phyloP scores from a whole-genome alignment of 2,797 vertebrate genomes.

The Rhodeus uyekii region DNA sequence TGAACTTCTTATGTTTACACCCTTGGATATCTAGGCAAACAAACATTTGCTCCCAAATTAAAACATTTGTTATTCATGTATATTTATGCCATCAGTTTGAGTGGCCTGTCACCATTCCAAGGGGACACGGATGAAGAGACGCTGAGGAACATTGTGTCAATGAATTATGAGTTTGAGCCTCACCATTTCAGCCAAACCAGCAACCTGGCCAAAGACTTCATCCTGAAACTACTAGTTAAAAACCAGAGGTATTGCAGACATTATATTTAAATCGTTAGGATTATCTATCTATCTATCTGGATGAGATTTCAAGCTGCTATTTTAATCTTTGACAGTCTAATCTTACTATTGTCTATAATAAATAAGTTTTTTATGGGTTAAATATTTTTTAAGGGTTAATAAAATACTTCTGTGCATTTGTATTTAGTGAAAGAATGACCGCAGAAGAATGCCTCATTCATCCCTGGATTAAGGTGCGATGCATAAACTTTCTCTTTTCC shows the following conservation, averaged over 20 bases:
- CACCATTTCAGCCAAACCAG: constrained; percentile 75
- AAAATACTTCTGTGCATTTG: constrained; percentile 17
- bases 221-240: constrained; percentile 77
- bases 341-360: neutral
- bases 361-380: neutral
- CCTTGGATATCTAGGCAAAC: neutral
- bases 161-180: constrained; percentile 75
- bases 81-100: constrained; percentile 67
- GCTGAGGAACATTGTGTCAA: constrained; percentile 72
- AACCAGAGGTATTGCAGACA: constrained; percentile 61
- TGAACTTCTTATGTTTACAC: neutral
- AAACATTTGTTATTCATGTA: neutral
- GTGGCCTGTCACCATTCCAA: constrained; percentile 85
- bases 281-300: neutral
- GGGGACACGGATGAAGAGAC: constrained; percentile 79
- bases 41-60: neutral
- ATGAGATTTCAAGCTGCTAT: neutral
- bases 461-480: constrained; percentile 83
- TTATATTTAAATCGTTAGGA: neutral
- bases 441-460: constrained; percentile 75
- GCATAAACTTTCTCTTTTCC: neutral
- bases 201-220: constrained; percentile 81
- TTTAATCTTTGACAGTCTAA: neutral
- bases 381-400: no score
- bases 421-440: constrained; percentile 76